Base-by-base conservation (phyloP, 1,140 invertebrate genomes). In the Papilio polyxenes region DNA sequence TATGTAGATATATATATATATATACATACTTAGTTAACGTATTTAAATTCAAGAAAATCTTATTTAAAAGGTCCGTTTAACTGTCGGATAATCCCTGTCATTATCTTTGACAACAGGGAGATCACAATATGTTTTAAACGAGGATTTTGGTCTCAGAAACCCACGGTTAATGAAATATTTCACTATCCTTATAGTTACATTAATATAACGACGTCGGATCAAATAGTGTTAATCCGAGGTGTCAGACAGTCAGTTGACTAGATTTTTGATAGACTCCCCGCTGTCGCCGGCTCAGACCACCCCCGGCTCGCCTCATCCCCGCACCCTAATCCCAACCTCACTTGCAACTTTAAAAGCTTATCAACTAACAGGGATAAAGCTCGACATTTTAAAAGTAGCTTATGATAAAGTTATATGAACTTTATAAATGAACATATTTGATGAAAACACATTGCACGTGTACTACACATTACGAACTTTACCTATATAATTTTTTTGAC, bases 331-430 rank as follows among this genome's bases (percentile, higher is more conserved):
- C 62, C 62, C 62, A 65, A 65, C 62, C 23, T 65, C 20, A 31
- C 20, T 65, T 31, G 62, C 62, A 65, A 65, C 20, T 65, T 65
- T 65, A 65, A 65, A 65, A 65, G 62, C 62, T 65, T 11, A 31
- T 65, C 62, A 31, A 65, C 62, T 59, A 59, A 5, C 56, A n/a
- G 62, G 23, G 9, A 31, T 65, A 13, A 31, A 23, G 23, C 20
- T 65, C 62, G 62, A 65, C 10, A 65, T 65, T 65, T 65, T 31
- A 31, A 65, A 65, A 65, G 23, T 65, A 65, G 62, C 10, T 65
- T 31, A 13, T 13, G 17, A 11, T 31, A 3, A 65, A 31, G 7
- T 62, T 62, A 9, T 10, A 20, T 23, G 59, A 65, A 10, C 20
- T 31, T 65, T 59, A 20, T 59, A 53, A 23, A 31, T 65, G 20